Evolutionary conservation across 53 echinoderm and acorn worm genomes (phyloP).

Genomic region (Actinopyga echinites): DNA sequence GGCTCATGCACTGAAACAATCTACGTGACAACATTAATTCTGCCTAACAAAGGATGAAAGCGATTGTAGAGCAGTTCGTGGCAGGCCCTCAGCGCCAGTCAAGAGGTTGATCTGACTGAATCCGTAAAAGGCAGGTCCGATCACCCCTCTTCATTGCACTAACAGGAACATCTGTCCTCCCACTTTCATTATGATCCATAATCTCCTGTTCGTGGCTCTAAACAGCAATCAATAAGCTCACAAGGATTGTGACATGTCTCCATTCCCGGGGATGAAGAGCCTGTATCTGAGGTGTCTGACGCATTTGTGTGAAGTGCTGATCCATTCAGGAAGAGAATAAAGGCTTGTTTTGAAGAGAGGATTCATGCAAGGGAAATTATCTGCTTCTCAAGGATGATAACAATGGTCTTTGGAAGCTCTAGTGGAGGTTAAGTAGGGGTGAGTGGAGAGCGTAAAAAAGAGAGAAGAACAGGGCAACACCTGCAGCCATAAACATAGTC

Average conservation of each 20-base stretch:
- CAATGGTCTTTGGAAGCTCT: background rate
- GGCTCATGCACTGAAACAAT: no score
- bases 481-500: no score
- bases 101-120: background rate
- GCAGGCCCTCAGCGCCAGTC: background rate
- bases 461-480: no score
- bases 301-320: constrained; percentile 2
- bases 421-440: background rate
- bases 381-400: background rate
- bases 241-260: background rate
- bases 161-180: constrained; percentile 31
- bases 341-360: constrained; percentile 5
- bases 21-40: no score
- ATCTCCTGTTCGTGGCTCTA: background rate
- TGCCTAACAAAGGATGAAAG: no score
- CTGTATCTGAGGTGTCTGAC: background rate
- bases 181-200: background rate
- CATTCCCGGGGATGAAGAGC: background rate
- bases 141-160: background rate
- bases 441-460: background rate
- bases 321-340: background rate
- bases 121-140: background rate
- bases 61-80: no score
- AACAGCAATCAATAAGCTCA: background rate
- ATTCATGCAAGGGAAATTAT: background rate